Evolutionary conservation across 2,113 vertebrate species (phyloP), one percentile per base, ranked within the genome.

Genomic region (Melanostigma gelatinosum): DNA sequence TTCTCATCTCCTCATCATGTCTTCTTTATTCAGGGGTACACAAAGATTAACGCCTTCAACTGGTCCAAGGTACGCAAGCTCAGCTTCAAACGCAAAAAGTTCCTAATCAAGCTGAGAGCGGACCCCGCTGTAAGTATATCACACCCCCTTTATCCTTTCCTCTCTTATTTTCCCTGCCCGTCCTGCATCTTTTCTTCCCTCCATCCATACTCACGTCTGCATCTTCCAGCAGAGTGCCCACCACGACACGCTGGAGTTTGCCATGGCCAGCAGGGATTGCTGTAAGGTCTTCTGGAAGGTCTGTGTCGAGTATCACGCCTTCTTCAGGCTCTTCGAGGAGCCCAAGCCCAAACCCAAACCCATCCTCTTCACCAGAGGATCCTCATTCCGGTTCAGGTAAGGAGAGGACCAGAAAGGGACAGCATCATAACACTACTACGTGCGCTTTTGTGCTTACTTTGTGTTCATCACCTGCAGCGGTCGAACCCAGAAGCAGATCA

Each of bases 271-370:
- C 89, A 95, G 97, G 76, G 97, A 99, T 85, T 97, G 97, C 90
- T 98, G 97, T 87, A 99, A 99, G 91, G 92, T 97, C 50, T 98
- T 98, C 94, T 99, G 97, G 97, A 99, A 99, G 93, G 97, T 98
- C 90, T 98, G 97, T 61, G 97, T 98, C 6, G 97, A 99, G 79
- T 96, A 98, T 81, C 97, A 99, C 78, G 97, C 97, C 91, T 99
- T 99, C 93, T 99, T 98, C 92, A 94, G 97, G 86, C 96, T 99
- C 50, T 97, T 98, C n/a, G 97, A 98, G 91, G 97, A 98, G 88
- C 97, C 97, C 54, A 98, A 97, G 82, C 96, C 97, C 84, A 98
- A 97, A 92, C 97, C 97, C 78, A 99, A 98, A 82, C 95, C 97
- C 0, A 96, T 98, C 86, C 96, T 99, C 61, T 98, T 99, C 90